Base-by-base conservation (phyloP, 1,140 invertebrate genomes). In the Lepidostoma basale region DNA sequence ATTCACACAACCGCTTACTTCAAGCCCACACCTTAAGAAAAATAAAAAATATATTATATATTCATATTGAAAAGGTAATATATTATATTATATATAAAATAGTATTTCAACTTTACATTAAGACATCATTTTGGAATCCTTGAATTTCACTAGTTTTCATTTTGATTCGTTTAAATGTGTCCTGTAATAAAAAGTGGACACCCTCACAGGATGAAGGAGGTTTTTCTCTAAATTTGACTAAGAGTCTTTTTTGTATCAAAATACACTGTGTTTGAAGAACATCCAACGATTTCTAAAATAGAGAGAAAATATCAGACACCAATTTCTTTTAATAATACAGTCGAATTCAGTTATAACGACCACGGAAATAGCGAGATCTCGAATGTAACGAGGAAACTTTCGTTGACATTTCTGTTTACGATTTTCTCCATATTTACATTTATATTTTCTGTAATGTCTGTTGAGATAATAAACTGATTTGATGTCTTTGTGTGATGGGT, bases 151-250 rank as follows among this genome's bases (percentile, higher is more conserved):
- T 77, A 5, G 84, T 79, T 8, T 77, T 75, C 28, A 77, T 77
- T 10, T 81, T 76, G 22, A 93, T 86, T 72, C 89, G 86, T 71
- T 83, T 78, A 74, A 90, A 87, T 8, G 90, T 92, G 47, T 90
- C 88, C 65, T 88, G 86, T 64, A 94, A 81, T 20, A 94, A 77
- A 14, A 87, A 88, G 76, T 92, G 88, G 18, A 93, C 77, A 72
- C 89, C 87, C 26, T 87, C 87, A 54, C 93, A 82, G 25, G 90
- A 86, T 2, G 86, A 84, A 1, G 91, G 90, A 39, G 90, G 92
- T 76, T 90, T 88, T 62, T 92, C 89, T 69, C 91, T 89, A 75
- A 90, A 91, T 77, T 92, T 89, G 0, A 88, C 85, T 39, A 94
- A 78, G 1, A 94, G 77, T 56, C 89, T 78, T 74, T 90, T 88